These are phyloP conservation scores for Ametastegia equiseti DNA, from an alignment of 2,888 invertebrate genomes.

Conservation along the genomic window DNA sequence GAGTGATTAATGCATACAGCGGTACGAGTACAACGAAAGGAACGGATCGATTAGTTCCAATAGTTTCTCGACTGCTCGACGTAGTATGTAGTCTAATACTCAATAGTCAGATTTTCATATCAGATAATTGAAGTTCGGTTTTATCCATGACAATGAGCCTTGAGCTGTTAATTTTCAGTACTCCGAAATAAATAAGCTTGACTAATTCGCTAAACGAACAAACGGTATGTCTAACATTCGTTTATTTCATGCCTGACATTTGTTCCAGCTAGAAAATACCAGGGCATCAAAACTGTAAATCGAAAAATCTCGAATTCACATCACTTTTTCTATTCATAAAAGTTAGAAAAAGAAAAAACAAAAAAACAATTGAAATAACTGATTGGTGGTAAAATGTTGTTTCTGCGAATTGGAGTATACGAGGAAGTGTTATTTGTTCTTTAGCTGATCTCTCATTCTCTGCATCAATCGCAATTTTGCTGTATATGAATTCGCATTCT, in stretches of 20 bases:
- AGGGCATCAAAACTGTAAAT: too few species aligned
- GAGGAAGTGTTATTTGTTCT: neutral
- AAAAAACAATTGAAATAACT: too few species aligned
- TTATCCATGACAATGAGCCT: neutral
- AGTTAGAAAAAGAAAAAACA: too few species aligned
- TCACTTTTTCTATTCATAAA: too few species aligned
- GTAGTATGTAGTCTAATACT: neutral
- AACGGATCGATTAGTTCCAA: conserved; percentile 2
- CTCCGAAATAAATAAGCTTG: neutral
- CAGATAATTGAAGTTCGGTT: neutral
- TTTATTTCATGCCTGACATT: too few species aligned
- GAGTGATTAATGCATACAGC: neutral
- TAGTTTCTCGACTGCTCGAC: neutral
- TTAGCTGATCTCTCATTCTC: neutral
- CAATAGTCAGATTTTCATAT: neutral
- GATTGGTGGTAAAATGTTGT: neutral
- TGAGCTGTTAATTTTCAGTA: neutral
- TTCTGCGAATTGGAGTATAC: too few species aligned
- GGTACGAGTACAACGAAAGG: neutral
- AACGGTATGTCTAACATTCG: neutral
- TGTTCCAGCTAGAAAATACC: too few species aligned
- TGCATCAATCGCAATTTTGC: neutral
- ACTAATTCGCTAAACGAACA: neutral
- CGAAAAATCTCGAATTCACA: too few species aligned
- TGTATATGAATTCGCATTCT: neutral